Evolutionary conservation across 2,113 vertebrate genomes (phyloP), one percentile per base, ranked within the genome.

Genomic region (Cebidichthys violaceus): DNA sequence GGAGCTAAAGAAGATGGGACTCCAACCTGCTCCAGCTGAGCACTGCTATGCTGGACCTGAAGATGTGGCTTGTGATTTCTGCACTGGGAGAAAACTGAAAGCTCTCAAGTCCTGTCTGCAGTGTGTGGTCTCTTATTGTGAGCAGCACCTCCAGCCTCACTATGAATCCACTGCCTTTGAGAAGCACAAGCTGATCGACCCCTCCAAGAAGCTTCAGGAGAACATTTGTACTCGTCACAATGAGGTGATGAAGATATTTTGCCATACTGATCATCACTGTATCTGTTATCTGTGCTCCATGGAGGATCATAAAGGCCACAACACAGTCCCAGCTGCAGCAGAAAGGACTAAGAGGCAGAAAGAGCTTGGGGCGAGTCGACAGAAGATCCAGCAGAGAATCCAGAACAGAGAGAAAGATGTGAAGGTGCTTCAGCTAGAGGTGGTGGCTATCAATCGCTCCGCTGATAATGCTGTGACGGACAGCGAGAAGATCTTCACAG

Each of bases 91-190:
- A 27, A 71, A 57, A 4, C 14, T 37, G 60, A 75, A 52, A 75
- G 72, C 71, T 22, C 0, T 54, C 33, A 79, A 43, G 45, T 47
- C 45, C 45, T 47, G 45, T 15, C 45, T 47, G 62, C 15, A 45
- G 45, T 70, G 68, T 37, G 3, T 15, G 68, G 68, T 0, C 7
- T 72, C 35, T 45, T 80, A 66, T 37, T 80, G 77, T 72, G 35
- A 80, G 35, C 15, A 72, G n/a, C 67, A 80, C 35, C 52, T 82
- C 57, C 79, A 75, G 17, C 79, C 71, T 69, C 79, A 81, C 41
- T 68, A 69, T 31, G 43, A 41, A 41, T 59, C 61, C 13, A 2
- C 27, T n/a, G 6, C 29, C 10, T 77, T 79, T 6, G 20, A 52
- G 8, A 52, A 75, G 22, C 70, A 75, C 64, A 75, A 75, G 24